Percentiles rank a stretch among this genome's conserved stretches.
Conservation (phyloP, 2,797 vertebrate genomes). For the Lutjanus campechanus region DNA sequence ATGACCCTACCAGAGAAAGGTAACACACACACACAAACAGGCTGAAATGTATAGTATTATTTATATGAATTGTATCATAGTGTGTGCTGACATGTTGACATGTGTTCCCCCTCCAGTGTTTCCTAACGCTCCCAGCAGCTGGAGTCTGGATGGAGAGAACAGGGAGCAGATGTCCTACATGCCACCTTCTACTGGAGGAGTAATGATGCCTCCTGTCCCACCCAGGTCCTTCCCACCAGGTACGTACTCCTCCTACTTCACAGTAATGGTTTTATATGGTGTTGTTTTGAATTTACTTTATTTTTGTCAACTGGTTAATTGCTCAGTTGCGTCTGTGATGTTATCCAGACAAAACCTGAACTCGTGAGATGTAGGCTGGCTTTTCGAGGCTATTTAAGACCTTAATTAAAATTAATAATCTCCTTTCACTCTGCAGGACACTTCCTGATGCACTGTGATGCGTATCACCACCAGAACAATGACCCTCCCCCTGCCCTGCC, state of each 20-base stretch:
- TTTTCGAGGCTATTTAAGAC: not conserved
- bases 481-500: slow-evolving; percentile 95
- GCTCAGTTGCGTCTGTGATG: not conserved
- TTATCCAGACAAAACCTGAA: not conserved
- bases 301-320: not conserved
- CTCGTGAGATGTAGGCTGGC: not conserved
- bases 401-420: not conserved
- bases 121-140: slow-evolving; percentile 93
- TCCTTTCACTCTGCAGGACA: slow-evolving; percentile 87
- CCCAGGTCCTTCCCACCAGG: slow-evolving; percentile 90
- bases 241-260: slow-evolving; percentile 69
- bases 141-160: slow-evolving; percentile 94
- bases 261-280: not conserved
- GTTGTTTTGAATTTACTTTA: not conserved
- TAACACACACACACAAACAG: slow-evolving; percentile 71
- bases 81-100: slow-evolving; percentile 11
- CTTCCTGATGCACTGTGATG: slow-evolving; percentile 98
- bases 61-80: not conserved
- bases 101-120: slow-evolving; percentile 84
- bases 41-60: not conserved
- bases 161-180: slow-evolving; percentile 82
- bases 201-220: slow-evolving; percentile 92
- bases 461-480: slow-evolving; percentile 96
- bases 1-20: slow-evolving; percentile 97
- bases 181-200: slow-evolving; percentile 83